phyloP scores from a whole-genome alignment of 2,888 invertebrate genomes.

The Apodemia zela region DNA sequence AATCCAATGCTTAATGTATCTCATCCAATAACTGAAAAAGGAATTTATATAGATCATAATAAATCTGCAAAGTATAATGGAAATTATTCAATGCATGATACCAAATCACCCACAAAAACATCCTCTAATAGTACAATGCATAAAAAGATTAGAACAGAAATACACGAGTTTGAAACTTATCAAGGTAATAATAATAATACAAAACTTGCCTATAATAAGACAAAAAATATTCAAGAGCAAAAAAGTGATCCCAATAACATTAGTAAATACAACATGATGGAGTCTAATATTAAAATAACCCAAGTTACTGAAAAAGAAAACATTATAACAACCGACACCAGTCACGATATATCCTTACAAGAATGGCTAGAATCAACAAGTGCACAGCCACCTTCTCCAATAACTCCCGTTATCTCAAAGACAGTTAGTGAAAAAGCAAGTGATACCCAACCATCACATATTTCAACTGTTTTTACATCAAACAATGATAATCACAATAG shows the following conservation, averaged over 20 bases:
- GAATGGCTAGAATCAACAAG: conserved; percentile 66
- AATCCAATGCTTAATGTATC: conserved; percentile 50
- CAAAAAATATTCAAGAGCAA: conserved; percentile 67
- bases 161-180: conserved; percentile 67
- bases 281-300: conserved; percentile 65
- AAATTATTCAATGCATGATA: conserved; percentile 41
- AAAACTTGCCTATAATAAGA: conserved; percentile 64
- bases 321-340: conserved; percentile 69
- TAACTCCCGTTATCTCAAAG: conserved; percentile 44
- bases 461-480: conserved; percentile 83
- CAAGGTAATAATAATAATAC: conserved; percentile 63
- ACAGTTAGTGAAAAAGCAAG: conserved; percentile 55
- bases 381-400: conserved; percentile 45
- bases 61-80: conserved; percentile 45
- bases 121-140: conserved; percentile 56
- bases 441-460: conserved; percentile 68
- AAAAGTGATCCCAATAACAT: conserved; percentile 58
- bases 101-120: conserved; percentile 45
- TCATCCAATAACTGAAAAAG: conserved; percentile 40
- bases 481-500: conserved; percentile 63
- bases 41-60: conserved; percentile 41
- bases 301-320: conserved; percentile 70
- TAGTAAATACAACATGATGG: conserved; percentile 68
- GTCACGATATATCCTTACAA: conserved; percentile 66
- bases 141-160: conserved; percentile 65